These are phyloP conservation scores for Peucedramus taeniatus DNA, from an alignment of 2,113 vertebrate genomes.

Conservation along the genomic window DNA sequence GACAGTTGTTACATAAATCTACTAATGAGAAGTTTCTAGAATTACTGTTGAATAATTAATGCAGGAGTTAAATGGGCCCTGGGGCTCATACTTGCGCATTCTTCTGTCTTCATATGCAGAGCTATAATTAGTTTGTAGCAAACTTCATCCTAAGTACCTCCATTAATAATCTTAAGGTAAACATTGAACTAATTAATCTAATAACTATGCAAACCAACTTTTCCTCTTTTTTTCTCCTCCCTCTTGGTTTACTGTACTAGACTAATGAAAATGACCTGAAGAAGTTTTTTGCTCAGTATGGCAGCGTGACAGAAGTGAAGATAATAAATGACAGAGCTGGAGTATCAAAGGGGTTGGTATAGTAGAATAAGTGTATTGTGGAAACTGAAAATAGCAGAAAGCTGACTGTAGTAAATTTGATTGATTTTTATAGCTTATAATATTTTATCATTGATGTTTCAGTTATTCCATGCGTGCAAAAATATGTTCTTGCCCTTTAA, in stretches of 20 bases:
- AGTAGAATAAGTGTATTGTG: background rate
- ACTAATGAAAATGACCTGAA: slow-evolving; percentile 82
- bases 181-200: background rate
- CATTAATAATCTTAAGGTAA: background rate
- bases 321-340: slow-evolving; percentile 84
- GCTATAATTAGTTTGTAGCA: background rate
- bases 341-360: slow-evolving; percentile 85
- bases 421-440: background rate
- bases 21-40: background rate
- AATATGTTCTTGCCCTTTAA: background rate
- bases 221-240: background rate
- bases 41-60: background rate
- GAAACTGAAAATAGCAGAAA: background rate
- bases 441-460: background rate
- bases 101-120: background rate
- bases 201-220: background rate
- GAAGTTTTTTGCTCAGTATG: slow-evolving; percentile 83
- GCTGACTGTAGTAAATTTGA: background rate
- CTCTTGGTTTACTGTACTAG: slow-evolving; percentile 64
- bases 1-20: background rate
- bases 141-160: background rate
- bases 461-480: background rate
- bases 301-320: slow-evolving; percentile 86
- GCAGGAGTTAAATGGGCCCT: background rate
- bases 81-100: background rate